These are phyloP conservation scores for Drosophila baimaii DNA, from an alignment of 1,140 invertebrate species.

Conservation along the genomic window DNA sequence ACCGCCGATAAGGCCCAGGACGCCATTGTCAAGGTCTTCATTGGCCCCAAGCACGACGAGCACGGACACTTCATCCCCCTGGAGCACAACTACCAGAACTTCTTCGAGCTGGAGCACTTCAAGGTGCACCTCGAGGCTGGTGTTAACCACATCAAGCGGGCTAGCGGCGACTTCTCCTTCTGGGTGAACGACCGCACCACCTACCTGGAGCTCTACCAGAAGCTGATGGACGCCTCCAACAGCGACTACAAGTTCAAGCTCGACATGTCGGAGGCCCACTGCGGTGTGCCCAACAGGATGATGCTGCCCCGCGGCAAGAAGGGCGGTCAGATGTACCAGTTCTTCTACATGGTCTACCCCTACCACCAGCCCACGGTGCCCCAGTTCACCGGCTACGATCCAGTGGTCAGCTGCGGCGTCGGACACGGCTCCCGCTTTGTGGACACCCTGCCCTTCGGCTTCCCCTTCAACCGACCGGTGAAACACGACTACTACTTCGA, in stretches of 20 bases:
- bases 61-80: slow-evolving; percentile 81
- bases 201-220: slow-evolving; percentile 77
- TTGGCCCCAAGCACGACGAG: slow-evolving; percentile 87
- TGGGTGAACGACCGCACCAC: slow-evolving; percentile 80
- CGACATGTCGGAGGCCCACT: slow-evolving; percentile 85
- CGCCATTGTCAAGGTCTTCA: slow-evolving; percentile 86
- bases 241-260: slow-evolving; percentile 85
- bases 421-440: slow-evolving; percentile 83
- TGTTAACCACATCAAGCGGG: slow-evolving; percentile 72
- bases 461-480: slow-evolving; percentile 88
- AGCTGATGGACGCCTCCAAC: slow-evolving; percentile 78
- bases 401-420: slow-evolving; percentile 77
- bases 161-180: slow-evolving; percentile 72
- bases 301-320: slow-evolving; percentile 88
- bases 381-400: slow-evolving; percentile 76
- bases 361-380: slow-evolving; percentile 77
- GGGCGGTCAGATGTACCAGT: slow-evolving; percentile 87
- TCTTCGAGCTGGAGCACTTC: slow-evolving; percentile 81
- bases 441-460: slow-evolving; percentile 87
- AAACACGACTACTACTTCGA: slow-evolving; percentile 85
- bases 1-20: slow-evolving; percentile 85
- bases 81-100: slow-evolving; percentile 80
- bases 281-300: slow-evolving; percentile 87
- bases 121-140: slow-evolving; percentile 73
- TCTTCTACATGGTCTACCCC: slow-evolving; percentile 88